Conservation (phyloP, 2,113 vertebrate genomes). For the Cervus canadensis region DNA sequence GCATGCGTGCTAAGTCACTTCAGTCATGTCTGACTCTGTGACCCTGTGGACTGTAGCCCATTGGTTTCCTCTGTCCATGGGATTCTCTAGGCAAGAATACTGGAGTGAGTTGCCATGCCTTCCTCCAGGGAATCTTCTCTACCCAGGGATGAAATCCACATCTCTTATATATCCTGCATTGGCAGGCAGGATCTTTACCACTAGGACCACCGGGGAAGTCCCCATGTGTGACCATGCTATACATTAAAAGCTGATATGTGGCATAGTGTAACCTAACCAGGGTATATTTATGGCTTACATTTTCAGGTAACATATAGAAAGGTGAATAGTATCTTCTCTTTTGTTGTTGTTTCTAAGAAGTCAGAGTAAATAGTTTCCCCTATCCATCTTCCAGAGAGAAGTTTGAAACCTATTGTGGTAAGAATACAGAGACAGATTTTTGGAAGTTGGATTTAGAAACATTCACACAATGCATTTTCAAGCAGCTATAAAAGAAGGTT, state of each 20-base stretch:
- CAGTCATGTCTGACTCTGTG: not conserved
- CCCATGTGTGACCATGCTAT: not conserved
- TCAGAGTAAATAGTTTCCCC: not conserved
- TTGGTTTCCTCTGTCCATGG: not conserved
- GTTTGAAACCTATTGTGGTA: not conserved
- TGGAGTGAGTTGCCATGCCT: not conserved
- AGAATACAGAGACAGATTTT: not conserved
- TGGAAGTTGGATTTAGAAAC: constrained; percentile 12
- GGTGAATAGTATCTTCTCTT: not conserved
- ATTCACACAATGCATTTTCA: not conserved
- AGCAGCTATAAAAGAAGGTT: not conserved
- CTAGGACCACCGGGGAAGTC: not conserved
- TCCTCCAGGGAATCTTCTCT: not conserved
- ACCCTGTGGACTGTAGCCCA: not conserved
- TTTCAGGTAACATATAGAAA: not conserved
- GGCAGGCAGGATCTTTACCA: not conserved
- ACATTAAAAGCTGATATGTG: not conserved
- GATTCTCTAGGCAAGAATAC: not conserved
- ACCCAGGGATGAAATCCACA: not conserved
- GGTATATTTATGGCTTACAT: not conserved
- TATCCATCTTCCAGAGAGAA: not conserved
- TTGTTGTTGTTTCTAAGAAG: not conserved
- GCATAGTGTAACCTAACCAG: not conserved
- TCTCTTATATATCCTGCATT: not conserved
- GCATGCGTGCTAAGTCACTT: not conserved